Base-by-base conservation (phyloP, 2,888 invertebrate species). In the Tetanocera ferruginea region DNA sequence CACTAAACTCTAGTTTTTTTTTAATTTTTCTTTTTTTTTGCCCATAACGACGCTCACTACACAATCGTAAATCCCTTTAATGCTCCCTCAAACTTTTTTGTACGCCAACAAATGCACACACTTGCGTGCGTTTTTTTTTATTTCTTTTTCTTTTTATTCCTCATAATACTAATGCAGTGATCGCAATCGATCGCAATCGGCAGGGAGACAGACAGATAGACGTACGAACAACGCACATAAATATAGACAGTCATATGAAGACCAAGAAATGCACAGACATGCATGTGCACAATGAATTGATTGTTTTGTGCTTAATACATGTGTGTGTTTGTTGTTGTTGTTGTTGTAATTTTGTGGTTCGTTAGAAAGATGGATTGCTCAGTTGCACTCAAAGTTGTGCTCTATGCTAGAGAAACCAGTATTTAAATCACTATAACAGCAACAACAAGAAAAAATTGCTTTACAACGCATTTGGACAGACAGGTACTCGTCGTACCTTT, bases 401-500 rank as follows among this genome's bases (percentile, higher is more conserved):
- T 23, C 75, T 69, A 69, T 51, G 71, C 70, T 51, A 49, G 69
- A 19, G 76, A 52, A 52, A 67, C 52, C 6, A 66, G 80, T 84
- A 83, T 23, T 77, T 64, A 60, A 66, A 67, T 37, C 73, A 76
- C 60, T 62, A 57, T 76, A 43, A 73, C 57, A 67, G 25, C 79
- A 81, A 51, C 49, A 74, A 62, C 64, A 64, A 43, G 51, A 74
- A 69, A 14, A 25, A 83, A 83, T 83, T 84, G 81, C 85, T 84
- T 85, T 85, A 84, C 84, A 85, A 85, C 84, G 84, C 83, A 85
- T 85, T 86, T 85, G 85, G 85, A 85, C 82, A 85, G 85, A 85
- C 85, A 86, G 85, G 85, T 85, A 85, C 82, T 85, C 81, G 84
- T 84, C 84, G 85, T 28, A 66, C 64, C 31, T 28, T 66, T 34